These are phyloP conservation scores for Periparus ater DNA, from an alignment of 2,797 vertebrate species.

Conservation along the genomic window DNA sequence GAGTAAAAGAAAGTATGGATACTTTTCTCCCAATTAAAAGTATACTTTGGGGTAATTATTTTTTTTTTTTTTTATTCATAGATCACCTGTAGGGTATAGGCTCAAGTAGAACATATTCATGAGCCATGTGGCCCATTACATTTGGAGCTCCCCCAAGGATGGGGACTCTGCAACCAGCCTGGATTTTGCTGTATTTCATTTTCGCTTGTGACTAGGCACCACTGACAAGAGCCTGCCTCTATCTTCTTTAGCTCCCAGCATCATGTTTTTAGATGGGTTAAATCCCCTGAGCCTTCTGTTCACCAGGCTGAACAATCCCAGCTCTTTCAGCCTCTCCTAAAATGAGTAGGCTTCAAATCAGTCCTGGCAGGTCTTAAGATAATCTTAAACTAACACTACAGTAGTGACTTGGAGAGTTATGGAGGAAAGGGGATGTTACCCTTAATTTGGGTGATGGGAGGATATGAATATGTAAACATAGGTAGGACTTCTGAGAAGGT, in stretches of 20 bases:
- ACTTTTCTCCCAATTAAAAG: background rate
- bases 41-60: background rate
- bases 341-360: background rate
- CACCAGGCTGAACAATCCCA: background rate
- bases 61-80: background rate
- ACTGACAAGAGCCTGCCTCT: background rate
- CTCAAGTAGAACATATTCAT: background rate
- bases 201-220: background rate
- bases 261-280: background rate
- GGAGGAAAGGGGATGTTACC: background rate
- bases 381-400: background rate
- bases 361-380: background rate
- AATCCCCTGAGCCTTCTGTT: background rate
- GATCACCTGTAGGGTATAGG: background rate
- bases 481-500: background rate
- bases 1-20: background rate
- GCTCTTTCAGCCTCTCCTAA: background rate
- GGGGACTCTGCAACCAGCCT: background rate
- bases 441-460: background rate
- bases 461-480: background rate
- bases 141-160: background rate
- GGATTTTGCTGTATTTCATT: background rate
- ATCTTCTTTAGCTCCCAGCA: background rate
- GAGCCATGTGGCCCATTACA: background rate
- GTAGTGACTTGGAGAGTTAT: background rate